Conservation (phyloP, 2,797 vertebrate genomes). For the Hypotaenidia okinawae region DNA sequence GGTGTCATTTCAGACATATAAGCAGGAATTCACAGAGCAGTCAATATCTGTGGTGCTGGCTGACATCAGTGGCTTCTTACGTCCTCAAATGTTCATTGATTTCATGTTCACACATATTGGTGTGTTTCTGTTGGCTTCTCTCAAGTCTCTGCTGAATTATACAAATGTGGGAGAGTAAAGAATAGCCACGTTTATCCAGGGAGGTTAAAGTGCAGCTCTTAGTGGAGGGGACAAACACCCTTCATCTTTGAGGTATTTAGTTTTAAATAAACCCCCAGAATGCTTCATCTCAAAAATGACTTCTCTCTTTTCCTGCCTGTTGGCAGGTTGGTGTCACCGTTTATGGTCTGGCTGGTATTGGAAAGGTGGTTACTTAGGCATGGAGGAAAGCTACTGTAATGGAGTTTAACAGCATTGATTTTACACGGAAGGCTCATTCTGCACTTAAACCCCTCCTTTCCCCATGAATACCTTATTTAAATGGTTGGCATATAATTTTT, state of each 20-base stretch:
- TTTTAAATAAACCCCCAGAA: background rate
- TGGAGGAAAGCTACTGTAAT: slow-evolving; percentile 1
- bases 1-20: rapidly evolving
- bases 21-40: background rate
- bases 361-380: background rate
- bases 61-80: background rate
- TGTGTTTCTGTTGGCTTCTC: background rate
- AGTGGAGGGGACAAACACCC: rapidly evolving
- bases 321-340: background rate
- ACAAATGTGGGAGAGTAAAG: background rate
- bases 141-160: background rate
- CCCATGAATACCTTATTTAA: slow-evolving; percentile 46
- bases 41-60: too few relatives aligned
- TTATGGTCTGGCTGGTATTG: background rate
- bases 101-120: background rate
- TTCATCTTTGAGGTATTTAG: background rate
- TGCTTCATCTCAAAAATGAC: background rate
- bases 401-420: slow-evolving; percentile 60
- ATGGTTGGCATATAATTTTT: slow-evolving; percentile 39
- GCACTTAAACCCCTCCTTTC: slow-evolving; percentile 48
- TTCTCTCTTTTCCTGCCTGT: background rate
- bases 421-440: slow-evolving; percentile 11
- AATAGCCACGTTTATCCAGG: background rate
- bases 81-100: rapidly evolving
- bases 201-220: background rate